Evolutionary conservation across 2,888 invertebrate species (phyloP).

Genomic region (Ophion obscuratus): DNA sequence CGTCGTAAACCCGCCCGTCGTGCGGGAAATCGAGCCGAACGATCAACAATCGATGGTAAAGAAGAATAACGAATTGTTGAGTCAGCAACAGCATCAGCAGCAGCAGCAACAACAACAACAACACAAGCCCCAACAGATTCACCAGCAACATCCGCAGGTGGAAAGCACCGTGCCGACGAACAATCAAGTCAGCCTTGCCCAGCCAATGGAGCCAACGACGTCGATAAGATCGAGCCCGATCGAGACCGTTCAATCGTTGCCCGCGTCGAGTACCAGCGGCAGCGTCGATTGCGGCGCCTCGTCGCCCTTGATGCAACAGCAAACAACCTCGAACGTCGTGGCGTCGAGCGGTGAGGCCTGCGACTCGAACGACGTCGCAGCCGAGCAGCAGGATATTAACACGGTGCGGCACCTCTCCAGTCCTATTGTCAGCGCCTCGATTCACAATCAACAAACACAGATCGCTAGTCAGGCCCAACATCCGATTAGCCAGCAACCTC

Average conservation of each 20-base stretch:
- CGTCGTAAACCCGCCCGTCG: slow-evolving; percentile 74
- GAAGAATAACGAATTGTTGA: slow-evolving; percentile 64
- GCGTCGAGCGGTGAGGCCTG: slow-evolving; percentile 74
- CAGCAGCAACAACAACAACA: slow-evolving; percentile 62
- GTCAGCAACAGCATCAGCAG: slow-evolving; percentile 61
- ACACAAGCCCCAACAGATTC: slow-evolving; percentile 59
- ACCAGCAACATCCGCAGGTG: slow-evolving; percentile 69
- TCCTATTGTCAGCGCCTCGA: slow-evolving; percentile 43
- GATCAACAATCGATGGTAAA: slow-evolving; percentile 50
- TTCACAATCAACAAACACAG: slow-evolving; percentile 53
- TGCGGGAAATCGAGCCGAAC: slow-evolving; percentile 72
- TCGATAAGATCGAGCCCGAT: slow-evolving; percentile 72
- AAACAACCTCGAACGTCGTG: slow-evolving; percentile 69
- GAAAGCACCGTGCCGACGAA: slow-evolving; percentile 75
- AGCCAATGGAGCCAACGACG: slow-evolving; percentile 71
- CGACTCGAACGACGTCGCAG: slow-evolving; percentile 45
- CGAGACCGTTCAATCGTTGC: slow-evolving; percentile 80
- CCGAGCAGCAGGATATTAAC: slow-evolving; percentile 73
- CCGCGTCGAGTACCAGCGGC: slow-evolving; percentile 81
- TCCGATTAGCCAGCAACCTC: slow-evolving; percentile 69
- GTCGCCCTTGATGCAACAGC: slow-evolving; percentile 73
- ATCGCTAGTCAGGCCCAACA: slow-evolving; percentile 64
- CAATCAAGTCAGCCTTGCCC: slow-evolving; percentile 71
- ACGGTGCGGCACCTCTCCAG: slow-evolving; percentile 69
- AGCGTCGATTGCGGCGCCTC: slow-evolving; percentile 75